A percentile compares a stretch with the other conserved stretches of the same genome.
Conservation (phyloP, 2,797 vertebrate species). For the Masticophis lateralis region DNA sequence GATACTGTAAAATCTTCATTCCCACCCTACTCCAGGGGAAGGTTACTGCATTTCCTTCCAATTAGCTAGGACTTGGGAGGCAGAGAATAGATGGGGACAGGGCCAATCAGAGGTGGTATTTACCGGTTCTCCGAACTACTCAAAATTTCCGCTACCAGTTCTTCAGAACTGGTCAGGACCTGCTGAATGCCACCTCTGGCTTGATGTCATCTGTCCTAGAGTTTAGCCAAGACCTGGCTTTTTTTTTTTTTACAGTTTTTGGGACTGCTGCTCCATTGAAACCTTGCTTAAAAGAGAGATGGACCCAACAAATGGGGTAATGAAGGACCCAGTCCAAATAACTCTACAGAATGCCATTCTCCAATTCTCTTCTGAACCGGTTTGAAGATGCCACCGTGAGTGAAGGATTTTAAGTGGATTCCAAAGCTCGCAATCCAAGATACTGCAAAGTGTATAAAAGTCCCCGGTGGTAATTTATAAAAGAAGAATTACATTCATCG, state of each 20-base stretch:
- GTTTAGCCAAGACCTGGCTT: not conserved
- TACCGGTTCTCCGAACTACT: too few relatives aligned
- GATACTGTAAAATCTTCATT: too few relatives aligned
- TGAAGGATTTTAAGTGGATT: not conserved
- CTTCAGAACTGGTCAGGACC: too few relatives aligned
- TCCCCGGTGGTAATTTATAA: not conserved
- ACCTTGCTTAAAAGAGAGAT: not conserved
- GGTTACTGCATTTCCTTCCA: too few relatives aligned
- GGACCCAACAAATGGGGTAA: too few relatives aligned
- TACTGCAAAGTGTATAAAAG: not conserved
- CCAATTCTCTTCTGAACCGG: not conserved
- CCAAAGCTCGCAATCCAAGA: not conserved
- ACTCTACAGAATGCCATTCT: not conserved
- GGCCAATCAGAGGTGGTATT: too few relatives aligned
- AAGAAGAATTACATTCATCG: not conserved
- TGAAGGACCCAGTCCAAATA: not conserved
- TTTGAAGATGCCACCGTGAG: not conserved
- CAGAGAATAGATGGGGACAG: too few relatives aligned
- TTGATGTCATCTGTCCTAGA: not conserved
- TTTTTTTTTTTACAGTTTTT: not conserved
- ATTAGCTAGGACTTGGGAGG: too few relatives aligned
- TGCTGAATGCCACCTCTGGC: too few relatives aligned
- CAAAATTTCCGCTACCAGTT: too few relatives aligned
- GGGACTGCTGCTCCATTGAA: not conserved
- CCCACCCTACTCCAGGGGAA: too few relatives aligned